phyloP scores from a whole-genome alignment of 2,888 invertebrate species.

The Phymatocera aterrima region DNA sequence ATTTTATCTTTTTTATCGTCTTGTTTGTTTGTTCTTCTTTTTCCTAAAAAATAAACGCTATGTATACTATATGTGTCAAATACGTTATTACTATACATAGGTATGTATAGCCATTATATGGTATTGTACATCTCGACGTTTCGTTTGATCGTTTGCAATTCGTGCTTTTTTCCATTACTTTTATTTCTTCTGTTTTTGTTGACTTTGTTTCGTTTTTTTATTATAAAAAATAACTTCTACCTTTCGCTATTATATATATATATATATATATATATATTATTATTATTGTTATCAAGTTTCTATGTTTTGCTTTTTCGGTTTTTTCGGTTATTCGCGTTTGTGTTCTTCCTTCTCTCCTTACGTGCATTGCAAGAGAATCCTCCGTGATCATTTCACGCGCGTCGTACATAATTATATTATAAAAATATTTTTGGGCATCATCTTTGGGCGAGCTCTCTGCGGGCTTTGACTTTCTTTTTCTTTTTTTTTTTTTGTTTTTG shows the following conservation, averaged over 20 bases:
- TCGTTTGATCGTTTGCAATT: neutral
- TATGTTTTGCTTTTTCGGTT: no score
- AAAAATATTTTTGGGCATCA: conserved; percentile 70
- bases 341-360: conserved; percentile 47
- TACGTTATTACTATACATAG: no score
- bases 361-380: conserved; percentile 40
- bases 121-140: neutral
- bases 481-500: no score
- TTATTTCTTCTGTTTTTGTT: neutral
- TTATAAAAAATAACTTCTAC: conserved; percentile 52
- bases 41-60: neutral
- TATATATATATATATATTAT: no score
- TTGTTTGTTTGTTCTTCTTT: neutral
- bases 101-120: neutral
- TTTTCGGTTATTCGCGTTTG: no score
- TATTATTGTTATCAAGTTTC: conserved; percentile 48
- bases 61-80: no score
- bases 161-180: neutral
- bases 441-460: conserved; percentile 68
- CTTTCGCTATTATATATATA: conserved; percentile 48
- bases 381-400: conserved; percentile 51
- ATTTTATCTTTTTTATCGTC: neutral
- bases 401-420: no score
- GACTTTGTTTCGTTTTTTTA: neutral
- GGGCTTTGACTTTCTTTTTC: no score